A percentile compares a stretch with the other conserved stretches of the same genome.
Conservation (phyloP, 2,797 vertebrate genomes). For the Lacerta viridis region DNA sequence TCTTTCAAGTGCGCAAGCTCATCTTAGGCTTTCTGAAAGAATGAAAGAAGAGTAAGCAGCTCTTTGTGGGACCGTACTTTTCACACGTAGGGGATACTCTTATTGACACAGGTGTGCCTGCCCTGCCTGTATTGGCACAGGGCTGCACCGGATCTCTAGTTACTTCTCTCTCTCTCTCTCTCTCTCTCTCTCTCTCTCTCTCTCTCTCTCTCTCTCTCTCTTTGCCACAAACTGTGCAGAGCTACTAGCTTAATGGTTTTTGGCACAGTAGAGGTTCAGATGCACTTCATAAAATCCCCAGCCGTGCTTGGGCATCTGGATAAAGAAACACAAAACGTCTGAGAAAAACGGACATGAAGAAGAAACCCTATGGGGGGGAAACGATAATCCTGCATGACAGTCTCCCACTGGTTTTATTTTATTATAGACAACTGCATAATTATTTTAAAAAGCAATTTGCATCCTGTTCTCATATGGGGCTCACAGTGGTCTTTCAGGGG, state of each 20-base stretch:
- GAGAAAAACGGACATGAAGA: not conserved
- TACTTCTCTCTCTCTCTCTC: not conserved
- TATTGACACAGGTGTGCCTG: not conserved
- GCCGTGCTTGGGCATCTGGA: not conserved
- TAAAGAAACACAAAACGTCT: constrained; percentile 1
- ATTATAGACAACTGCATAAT: not conserved
- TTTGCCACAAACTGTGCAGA: constrained; percentile 24
- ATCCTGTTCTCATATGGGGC: not conserved
- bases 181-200: not conserved
- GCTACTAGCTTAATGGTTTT: constrained; percentile 12
- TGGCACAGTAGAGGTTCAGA: constrained; percentile 35
- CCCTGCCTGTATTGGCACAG: not conserved
- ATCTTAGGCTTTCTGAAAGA: constrained; percentile 40
- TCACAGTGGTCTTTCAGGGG: not conserved
- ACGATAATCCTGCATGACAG: not conserved
- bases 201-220: not conserved
- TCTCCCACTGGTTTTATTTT: not conserved
- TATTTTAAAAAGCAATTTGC: not conserved
- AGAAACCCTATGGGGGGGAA: not conserved
- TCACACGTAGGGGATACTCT: not conserved
- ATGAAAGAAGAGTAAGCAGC: constrained; percentile 40
- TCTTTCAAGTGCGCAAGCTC: constrained; percentile 42
- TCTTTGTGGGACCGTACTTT: constrained; percentile 2
- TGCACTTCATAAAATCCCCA: constrained; percentile 15
- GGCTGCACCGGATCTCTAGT: constrained; percentile 20